Evolutionary conservation across 2,888 invertebrate species (phyloP), one percentile per base, ranked within the genome.

Genomic region (Lypha dubia): DNA sequence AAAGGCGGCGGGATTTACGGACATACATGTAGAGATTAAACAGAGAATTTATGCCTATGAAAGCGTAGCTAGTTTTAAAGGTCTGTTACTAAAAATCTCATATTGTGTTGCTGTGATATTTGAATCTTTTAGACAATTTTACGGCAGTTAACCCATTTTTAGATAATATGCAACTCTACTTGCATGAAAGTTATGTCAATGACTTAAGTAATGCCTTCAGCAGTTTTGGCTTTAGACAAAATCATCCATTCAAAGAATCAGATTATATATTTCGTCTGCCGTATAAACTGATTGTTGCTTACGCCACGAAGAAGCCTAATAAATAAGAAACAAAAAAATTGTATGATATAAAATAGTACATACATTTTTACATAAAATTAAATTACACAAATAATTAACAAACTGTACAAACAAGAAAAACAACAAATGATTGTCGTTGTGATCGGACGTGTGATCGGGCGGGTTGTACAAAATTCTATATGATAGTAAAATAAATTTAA

Each of bases 131-230:
- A 96, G 96, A 94, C 88, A 94, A 95, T 56, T 93, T 95, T 0
- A 92, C 93, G 83, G 95, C 96, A 0, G 94, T 96, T 4, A 95
- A 95, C 89, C 96, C 96, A 0, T 96, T 96, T 88, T 89, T 95
- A 75, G 92, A 93, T 7, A 93, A 94, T 60, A 94, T 96, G 63
- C 94, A 96, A 0, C 89, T 92, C 95, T 95, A 93, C 0, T 88
- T 94, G 22, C 94, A 93, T 53, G 93, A 94, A 3, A 93, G 94
- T 8, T 96, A 94, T 89, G 91, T 94, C n/a, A 92, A 93, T 22
- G 95, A 95, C 87, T 94, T 95, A 77, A 88, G 94, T 7, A 90
- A 92, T 1, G 93, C 87, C 11, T 88, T 89, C 1, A 81, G 86
- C 6, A 87, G 41, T 56, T 41, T 84, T 0, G 46, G 84, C 41